phyloP scores from a whole-genome alignment of 2,888 invertebrate species.

The Platerodrilus igneus region DNA sequence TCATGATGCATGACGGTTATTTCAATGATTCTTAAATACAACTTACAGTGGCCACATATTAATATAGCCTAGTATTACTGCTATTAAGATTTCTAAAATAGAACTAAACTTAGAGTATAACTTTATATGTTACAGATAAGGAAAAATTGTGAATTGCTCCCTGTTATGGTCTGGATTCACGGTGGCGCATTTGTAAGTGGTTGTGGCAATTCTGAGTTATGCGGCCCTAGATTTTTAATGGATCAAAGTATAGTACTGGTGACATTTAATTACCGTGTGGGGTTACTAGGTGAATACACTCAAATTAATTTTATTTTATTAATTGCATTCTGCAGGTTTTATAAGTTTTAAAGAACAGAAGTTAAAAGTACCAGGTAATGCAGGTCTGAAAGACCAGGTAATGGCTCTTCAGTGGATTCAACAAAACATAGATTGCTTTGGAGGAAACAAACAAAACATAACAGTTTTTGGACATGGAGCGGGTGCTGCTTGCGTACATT shows the following conservation, averaged over 20 bases:
- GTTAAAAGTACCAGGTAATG: constrained; percentile 52
- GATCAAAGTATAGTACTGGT: constrained; percentile 43
- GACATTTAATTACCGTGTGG: constrained; percentile 43
- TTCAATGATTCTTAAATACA: too few species aligned
- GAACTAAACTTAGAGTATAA: too few species aligned
- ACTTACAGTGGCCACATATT: too few species aligned
- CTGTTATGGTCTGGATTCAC: constrained; percentile 48
- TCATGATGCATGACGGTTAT: too few species aligned
- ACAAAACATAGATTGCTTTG: constrained; percentile 49
- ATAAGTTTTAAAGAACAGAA: constrained; percentile 47
- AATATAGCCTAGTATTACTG: too few species aligned
- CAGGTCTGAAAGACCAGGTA: constrained; percentile 53
- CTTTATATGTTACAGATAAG: too few species aligned
- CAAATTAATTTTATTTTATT: constrained; percentile 4
- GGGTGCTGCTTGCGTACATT: constrained; percentile 50
- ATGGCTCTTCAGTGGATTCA: constrained; percentile 52
- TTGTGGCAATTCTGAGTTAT: constrained; percentile 37
- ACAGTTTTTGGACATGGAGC: constrained; percentile 55
- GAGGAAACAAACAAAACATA: constrained; percentile 51
- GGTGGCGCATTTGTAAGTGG: constrained; percentile 46
- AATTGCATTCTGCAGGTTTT: constrained; percentile 47
- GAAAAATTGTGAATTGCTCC: too few species aligned
- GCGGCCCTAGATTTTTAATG: constrained; percentile 43
- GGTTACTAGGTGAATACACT: constrained; percentile 38
- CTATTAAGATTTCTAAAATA: too few species aligned